Base-by-base conservation (phyloP, 2,113 vertebrate genomes). In the Corvus cornix region DNA sequence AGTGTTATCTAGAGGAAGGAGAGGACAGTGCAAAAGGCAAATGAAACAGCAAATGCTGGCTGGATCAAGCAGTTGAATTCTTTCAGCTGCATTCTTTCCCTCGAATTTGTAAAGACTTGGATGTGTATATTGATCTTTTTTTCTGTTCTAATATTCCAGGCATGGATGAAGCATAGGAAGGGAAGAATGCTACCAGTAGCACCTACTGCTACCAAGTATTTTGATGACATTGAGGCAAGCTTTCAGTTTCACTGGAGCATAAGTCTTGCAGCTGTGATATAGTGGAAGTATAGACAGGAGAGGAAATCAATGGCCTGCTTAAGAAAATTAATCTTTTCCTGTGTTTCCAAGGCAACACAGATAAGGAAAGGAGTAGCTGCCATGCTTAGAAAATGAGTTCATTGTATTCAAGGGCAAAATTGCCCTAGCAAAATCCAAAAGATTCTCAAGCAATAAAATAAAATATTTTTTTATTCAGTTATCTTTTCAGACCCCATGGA, bases 331-430 rank as follows among this genome's bases (percentile, higher is more conserved):
- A 91, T 86, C 52, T 91, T 92, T 95, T 46, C 43, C 81, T 69
- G 30, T 58, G 84, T 94, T 94, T 94, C 95, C 80, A 84, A 46
- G 89, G 73, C 89, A 94, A 93, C 87, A 30, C 14, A 87, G 76
- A 90, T 74, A 86, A 70, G 63, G 18, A 67, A 70, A 77, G 51
- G 49, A 89, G 39, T 56, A 91, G 46, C 48, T 80, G 46, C 26
- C 46, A 18, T 39, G 59, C 82, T 93, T 90, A 86, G 83, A 84
- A 69, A 68, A 74, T 52, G 23, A 37, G 22, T 43, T 83, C 11
- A 11, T 76, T 44, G 16, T 79, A 66, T 60, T 76, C 35, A n/a
- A 62, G 52, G 55, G 37, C 31, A 37, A 85, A 94, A 80, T 23
- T 51, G 18, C 30, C 27, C 28, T 16, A 46, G 60, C 41, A 73